Conservation (phyloP, 2,888 invertebrate genomes). For the Patella depressa region DNA sequence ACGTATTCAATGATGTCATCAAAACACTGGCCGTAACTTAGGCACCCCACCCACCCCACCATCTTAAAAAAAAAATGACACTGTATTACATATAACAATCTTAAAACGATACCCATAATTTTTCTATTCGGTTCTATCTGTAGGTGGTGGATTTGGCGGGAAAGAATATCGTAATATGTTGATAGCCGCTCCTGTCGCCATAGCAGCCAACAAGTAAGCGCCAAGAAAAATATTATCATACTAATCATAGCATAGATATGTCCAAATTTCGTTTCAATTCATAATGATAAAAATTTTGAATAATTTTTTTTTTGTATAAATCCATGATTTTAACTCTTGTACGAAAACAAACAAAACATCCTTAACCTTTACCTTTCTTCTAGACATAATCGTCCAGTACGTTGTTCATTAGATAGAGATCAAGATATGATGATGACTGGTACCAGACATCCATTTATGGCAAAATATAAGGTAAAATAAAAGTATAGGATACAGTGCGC, state of each 20-base stretch:
- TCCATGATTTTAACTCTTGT: too few relatives aligned
- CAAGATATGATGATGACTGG: constrained; percentile 92
- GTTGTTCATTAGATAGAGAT: constrained; percentile 89
- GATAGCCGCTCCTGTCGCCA: constrained; percentile 83
- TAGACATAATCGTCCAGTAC: constrained; percentile 79
- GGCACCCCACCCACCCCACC: too few relatives aligned
- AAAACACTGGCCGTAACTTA: too few relatives aligned
- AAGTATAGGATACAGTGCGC: too few relatives aligned
- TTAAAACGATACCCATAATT: too few relatives aligned
- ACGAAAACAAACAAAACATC: too few relatives aligned
- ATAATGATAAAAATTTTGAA: too few relatives aligned
- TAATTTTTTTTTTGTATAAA: too few relatives aligned
- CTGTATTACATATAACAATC: too few relatives aligned
- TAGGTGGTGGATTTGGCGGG: constrained; percentile 93
- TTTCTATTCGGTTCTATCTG: not conserved
- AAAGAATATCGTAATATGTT: constrained; percentile 85
- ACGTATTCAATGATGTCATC: too few relatives aligned
- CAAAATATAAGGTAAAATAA: constrained; percentile 80
- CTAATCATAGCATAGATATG: not conserved
- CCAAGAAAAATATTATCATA: too few relatives aligned
- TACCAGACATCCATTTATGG: constrained; percentile 87
- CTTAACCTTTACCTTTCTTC: not conserved
- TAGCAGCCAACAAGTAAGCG: constrained; percentile 78
- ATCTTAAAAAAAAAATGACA: too few relatives aligned
- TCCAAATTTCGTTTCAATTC: not conserved